These are phyloP conservation scores for Eulemur rufifrons DNA, from an alignment of 2,113 vertebrate genomes.

Conservation along the genomic window DNA sequence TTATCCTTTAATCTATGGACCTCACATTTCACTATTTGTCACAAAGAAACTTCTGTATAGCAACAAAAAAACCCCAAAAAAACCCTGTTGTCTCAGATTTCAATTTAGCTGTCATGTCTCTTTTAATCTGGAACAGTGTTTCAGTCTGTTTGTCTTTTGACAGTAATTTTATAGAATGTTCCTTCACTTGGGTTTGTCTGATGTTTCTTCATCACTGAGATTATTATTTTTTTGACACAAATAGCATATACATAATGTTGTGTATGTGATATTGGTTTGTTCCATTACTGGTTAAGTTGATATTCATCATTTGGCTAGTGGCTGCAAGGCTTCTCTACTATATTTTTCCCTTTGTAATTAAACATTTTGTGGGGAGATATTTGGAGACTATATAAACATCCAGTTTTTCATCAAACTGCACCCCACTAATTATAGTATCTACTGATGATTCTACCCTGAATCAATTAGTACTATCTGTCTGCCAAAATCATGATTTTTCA, in stretches of 20 bases:
- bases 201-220: not conserved
- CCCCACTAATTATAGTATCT: not conserved
- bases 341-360: not conserved
- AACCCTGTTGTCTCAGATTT: not conserved
- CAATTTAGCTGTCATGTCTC: not conserved
- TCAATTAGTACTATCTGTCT: not conserved
- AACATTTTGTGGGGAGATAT: not conserved
- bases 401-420: not conserved
- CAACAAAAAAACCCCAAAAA: not conserved
- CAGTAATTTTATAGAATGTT: not conserved
- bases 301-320: not conserved
- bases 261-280: not conserved
- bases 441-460: not conserved
- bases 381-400: not conserved
- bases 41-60: not conserved
- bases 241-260: not conserved
- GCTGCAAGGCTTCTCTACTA: not conserved
- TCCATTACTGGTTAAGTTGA: not conserved
- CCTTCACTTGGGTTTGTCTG: not conserved
- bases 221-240: not conserved
- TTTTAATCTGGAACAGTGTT: not conserved
- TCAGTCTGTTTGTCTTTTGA: not conserved
- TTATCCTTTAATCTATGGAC: not conserved
- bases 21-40: not conserved
- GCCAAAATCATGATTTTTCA: not conserved